These are phyloP conservation scores for Diploscapter pachys DNA, from an alignment of 1,140 invertebrate genomes.

Conservation along the genomic window DNA sequence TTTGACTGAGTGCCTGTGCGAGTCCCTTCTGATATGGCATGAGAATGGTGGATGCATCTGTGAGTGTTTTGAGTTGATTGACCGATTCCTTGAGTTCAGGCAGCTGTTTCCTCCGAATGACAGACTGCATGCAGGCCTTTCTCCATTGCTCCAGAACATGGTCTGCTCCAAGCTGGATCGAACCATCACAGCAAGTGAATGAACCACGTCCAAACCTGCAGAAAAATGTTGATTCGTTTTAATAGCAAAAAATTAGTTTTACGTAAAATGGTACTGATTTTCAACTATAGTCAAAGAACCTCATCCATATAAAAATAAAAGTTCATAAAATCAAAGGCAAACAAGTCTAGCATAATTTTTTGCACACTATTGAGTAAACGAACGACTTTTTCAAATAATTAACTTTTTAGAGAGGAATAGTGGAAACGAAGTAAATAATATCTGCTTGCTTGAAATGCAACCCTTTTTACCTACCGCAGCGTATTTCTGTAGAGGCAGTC, in stretches of 20 bases:
- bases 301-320: too few species aligned
- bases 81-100: conserved; percentile 21
- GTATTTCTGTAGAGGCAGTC: conserved; percentile 29
- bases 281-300: background rate
- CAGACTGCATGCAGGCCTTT: conserved; percentile 20
- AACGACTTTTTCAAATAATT: too few species aligned
- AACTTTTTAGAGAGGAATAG: too few species aligned
- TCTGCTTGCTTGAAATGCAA: too few species aligned
- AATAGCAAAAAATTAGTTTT: background rate
- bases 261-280: background rate
- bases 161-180: conserved; percentile 37
- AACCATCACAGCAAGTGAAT: conserved; percentile 38
- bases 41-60: conserved; percentile 16
- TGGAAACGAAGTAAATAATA: too few species aligned
- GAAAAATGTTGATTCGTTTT: background rate
- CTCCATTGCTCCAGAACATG: conserved; percentile 38
- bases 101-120: conserved; percentile 20
- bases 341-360: too few species aligned
- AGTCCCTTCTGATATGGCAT: conserved; percentile 25
- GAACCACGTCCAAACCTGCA: conserved; percentile 37
- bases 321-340: too few species aligned
- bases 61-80: conserved; percentile 13
- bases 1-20: conserved; percentile 27
- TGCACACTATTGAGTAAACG: too few species aligned
- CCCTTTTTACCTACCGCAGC: conserved; percentile 4